Evolutionary conservation across 92 coral and sea anemone genomes (phyloP).

Genomic region (Siderastrea radians): DNA sequence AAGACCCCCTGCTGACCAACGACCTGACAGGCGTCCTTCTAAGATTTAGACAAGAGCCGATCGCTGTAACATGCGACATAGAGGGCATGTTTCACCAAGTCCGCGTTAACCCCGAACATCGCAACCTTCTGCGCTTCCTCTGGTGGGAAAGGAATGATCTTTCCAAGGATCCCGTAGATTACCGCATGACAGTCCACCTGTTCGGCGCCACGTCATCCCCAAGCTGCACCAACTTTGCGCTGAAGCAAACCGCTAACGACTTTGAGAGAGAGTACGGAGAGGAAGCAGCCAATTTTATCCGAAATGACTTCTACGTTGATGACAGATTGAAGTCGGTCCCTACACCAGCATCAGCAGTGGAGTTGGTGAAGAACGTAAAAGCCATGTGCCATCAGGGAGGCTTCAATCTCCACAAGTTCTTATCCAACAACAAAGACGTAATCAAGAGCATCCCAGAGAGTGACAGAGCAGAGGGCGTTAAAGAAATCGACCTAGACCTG

Average conservation of each 20-base stretch:
- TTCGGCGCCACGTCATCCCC: slow-evolving; percentile 49
- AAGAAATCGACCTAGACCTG: slow-evolving; percentile 23
- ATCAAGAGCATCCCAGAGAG: slow-evolving; percentile 25
- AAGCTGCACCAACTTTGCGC: slow-evolving; percentile 42
- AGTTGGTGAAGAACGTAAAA: slow-evolving; percentile 23
- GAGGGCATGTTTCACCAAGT: slow-evolving; percentile 71
- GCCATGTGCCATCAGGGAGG: slow-evolving; percentile 39
- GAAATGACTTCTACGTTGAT: slow-evolving; percentile 42
- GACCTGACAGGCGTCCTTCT: too few species aligned
- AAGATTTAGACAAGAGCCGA: slow-evolving; percentile 63
- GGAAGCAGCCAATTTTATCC: slow-evolving; percentile 20
- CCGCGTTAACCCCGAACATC: slow-evolving; percentile 42
- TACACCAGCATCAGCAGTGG: slow-evolving; percentile 18
- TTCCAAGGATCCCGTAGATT: slow-evolving; percentile 43
- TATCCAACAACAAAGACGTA: slow-evolving; percentile 38
- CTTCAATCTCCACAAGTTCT: slow-evolving; percentile 41
- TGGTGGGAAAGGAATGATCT: slow-evolving; percentile 68
- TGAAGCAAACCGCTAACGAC: slow-evolving; percentile 36
- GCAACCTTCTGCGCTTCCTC: slow-evolving; percentile 56
- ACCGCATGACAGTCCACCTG: slow-evolving; percentile 66
- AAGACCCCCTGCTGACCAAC: slow-evolving; percentile 74
- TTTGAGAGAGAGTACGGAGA: slow-evolving; percentile 9
- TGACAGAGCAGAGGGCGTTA: too few species aligned
- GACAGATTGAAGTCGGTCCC: slow-evolving; percentile 45
- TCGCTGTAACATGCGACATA: too few species aligned